Evolutionary conservation across 2,888 invertebrate species (phyloP).

Genomic region (Clitarchus hookeri): DNA sequence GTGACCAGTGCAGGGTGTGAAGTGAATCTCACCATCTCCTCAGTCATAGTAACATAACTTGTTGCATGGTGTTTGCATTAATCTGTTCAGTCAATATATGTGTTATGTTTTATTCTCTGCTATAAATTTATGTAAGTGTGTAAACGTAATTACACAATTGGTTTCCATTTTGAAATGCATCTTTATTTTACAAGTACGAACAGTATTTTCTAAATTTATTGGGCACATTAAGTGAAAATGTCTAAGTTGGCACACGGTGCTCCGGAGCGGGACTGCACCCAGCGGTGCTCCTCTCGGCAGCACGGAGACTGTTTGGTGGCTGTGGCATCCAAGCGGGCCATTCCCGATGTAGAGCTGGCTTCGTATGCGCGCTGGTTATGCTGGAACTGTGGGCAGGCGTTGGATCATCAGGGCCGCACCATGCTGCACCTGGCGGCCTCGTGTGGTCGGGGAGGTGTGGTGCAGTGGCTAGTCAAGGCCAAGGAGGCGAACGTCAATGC

Average conservation of each 20-base stretch:
- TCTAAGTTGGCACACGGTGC: neutral
- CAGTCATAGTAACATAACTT: neutral
- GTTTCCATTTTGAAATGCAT: neutral
- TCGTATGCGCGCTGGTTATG: conserved; percentile 64
- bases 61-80: neutral
- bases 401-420: conserved; percentile 69
- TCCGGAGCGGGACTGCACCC: conserved; percentile 62
- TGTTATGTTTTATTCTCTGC: too few relatives aligned
- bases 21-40: conserved; percentile 9
- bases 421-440: conserved; percentile 80
- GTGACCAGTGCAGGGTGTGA: conserved; percentile 23
- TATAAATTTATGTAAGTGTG: neutral
- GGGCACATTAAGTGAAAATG: neutral
- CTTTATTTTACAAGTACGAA: neutral
- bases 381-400: conserved; percentile 62
- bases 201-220: neutral
- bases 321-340: conserved; percentile 67
- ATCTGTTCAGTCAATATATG: neutral
- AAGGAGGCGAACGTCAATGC: conserved; percentile 65
- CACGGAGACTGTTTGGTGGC: conserved; percentile 66
- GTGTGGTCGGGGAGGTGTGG: conserved; percentile 68
- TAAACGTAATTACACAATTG: neutral
- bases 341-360: conserved; percentile 63
- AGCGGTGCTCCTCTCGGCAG: conserved; percentile 60
- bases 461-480: conserved; percentile 74